A percentile compares a stretch with the other conserved stretches of the same genome.
phyloP scores from a whole-genome alignment of 2,797 vertebrate species.

The Acanthornis magna region DNA sequence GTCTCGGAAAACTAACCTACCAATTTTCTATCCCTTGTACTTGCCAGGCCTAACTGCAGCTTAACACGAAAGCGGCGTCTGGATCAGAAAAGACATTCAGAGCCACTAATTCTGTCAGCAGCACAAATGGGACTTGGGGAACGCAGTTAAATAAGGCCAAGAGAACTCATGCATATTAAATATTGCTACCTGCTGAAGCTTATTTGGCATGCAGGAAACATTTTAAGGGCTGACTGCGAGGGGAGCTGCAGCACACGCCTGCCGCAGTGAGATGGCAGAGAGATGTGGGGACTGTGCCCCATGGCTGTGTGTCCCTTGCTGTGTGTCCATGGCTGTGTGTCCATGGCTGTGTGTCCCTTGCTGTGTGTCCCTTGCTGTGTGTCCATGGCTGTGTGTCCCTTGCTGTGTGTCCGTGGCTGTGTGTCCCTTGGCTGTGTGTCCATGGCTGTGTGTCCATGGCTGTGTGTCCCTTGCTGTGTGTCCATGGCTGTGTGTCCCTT shows the following conservation, averaged over 20 bases:
- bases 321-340: fast-evolving
- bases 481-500: neutral
- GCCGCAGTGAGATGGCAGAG: fast-evolving
- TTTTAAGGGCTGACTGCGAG: neutral
- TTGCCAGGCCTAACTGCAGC: constrained; percentile 21
- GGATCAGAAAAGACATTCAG: neutral
- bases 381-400: neutral
- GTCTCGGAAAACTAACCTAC: neutral
- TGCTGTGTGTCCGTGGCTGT: neutral
- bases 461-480: neutral
- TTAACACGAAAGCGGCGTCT: neutral
- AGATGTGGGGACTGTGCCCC: neutral
- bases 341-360: neutral
- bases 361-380: neutral
- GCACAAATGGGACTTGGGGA: neutral
- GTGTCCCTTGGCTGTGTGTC: neutral
- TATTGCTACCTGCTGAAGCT: neutral
- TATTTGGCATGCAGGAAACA: neutral
- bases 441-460: neutral
- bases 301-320: neutral
- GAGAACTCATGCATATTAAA: constrained; percentile 1
- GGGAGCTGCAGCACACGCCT: neutral
- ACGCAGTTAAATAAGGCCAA: neutral
- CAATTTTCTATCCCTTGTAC: neutral
- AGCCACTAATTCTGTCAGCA: neutral